These are phyloP conservation scores for Bolborhynchus lineola DNA, from an alignment of 2,113 vertebrate species.

Conservation along the genomic window DNA sequence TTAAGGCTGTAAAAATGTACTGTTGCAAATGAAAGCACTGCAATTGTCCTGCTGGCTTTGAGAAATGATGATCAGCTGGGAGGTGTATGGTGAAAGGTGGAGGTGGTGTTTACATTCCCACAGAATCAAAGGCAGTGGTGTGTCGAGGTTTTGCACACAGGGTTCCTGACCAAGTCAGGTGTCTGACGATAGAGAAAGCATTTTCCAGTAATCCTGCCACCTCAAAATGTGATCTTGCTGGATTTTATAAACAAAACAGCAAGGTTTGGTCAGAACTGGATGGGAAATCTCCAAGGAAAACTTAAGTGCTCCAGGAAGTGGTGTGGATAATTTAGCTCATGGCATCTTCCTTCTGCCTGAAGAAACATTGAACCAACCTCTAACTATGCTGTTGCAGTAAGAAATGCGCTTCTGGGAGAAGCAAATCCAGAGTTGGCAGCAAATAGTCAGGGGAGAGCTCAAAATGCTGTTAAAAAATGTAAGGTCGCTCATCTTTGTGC, in stretches of 20 bases:
- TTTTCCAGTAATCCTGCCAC: background rate
- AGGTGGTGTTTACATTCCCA: conserved; percentile 27
- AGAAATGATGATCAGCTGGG: background rate
- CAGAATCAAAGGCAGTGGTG: background rate
- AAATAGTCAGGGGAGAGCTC: background rate
- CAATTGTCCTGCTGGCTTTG: background rate
- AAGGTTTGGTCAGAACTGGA: background rate
- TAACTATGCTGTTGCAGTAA: background rate
- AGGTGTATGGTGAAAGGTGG: rapidly evolving
- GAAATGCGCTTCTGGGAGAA: background rate
- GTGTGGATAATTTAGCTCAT: background rate
- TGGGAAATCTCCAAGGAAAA: conserved; percentile 40
- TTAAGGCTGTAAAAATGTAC: conserved; percentile 10
- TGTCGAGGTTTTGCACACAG: background rate
- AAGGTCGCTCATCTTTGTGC: background rate
- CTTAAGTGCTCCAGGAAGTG: background rate
- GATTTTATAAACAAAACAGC: background rate
- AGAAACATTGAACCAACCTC: conserved; percentile 37
- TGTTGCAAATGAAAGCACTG: background rate
- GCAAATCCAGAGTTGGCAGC: conserved; percentile 12
- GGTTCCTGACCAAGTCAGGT: background rate
- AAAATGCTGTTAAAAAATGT: background rate
- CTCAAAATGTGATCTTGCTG: background rate
- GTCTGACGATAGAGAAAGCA: background rate
- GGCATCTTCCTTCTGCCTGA: background rate